Conservation (phyloP, 2,113 vertebrate species). For the Cariama cristata region DNA sequence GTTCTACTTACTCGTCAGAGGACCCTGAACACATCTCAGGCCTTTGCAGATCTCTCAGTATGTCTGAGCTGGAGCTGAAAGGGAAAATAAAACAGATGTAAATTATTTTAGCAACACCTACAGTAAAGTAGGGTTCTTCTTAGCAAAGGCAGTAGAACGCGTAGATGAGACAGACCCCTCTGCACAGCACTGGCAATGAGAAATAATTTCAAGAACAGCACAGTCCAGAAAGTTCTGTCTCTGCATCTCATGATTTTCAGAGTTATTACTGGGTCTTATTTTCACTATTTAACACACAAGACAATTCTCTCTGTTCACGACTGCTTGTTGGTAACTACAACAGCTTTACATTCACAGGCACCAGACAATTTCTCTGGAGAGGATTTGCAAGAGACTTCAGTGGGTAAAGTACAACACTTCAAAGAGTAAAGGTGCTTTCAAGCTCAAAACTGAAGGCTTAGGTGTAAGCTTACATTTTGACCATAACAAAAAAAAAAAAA, state of each 20-base stretch:
- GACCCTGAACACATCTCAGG: conserved; percentile 30
- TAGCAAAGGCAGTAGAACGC: background rate
- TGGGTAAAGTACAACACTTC: background rate
- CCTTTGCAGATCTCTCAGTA: conserved; percentile 73
- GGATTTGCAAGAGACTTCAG: background rate
- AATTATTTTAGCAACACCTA: background rate
- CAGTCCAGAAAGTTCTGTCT: background rate
- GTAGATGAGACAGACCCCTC: background rate
- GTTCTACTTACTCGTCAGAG: conserved; percentile 65
- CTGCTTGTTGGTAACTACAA: background rate
- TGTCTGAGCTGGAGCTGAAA: conserved; percentile 80
- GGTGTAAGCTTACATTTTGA: background rate
- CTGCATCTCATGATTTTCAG: background rate
- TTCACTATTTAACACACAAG: background rate
- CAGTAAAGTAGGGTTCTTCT: background rate
- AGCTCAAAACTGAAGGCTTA: background rate
- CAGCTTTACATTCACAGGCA: background rate
- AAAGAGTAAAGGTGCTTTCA: background rate
- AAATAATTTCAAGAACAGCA: background rate
- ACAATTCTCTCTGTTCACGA: background rate
- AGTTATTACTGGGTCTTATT: background rate
- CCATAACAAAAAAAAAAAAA: background rate
- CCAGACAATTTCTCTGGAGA: background rate
- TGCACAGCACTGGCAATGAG: rapidly evolving
- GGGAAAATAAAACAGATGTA: background rate